Evolutionary conservation across 2,113 vertebrate species (phyloP), one percentile per base, ranked within the genome.

Genomic region (Gambusia holbrooki): DNA sequence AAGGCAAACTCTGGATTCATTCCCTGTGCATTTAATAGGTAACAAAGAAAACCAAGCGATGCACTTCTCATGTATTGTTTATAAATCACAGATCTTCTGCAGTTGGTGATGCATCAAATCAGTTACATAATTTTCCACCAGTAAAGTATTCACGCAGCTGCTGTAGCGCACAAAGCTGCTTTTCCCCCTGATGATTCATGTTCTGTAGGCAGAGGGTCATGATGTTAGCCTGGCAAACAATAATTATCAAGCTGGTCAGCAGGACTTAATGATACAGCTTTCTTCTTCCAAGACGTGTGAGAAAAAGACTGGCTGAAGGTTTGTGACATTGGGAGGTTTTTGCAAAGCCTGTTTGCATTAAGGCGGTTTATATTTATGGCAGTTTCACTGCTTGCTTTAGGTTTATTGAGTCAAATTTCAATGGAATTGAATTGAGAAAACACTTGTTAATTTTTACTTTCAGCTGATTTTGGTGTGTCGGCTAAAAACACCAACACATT

Each of bases 381-480:
- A 3, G 22, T 77, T 51, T 62, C 12, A 19, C 60, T 45, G 3
- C 63, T 25, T 3, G 35, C 3, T 64, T 70, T 66, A 70, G 78
- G 65, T 69, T 64, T 61, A 62, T 84, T 69, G 14, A 70, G 69
- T 88, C 40, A 77, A 76, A 13, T 7, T 29, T 14, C 4, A 15
- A 13, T 61, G 28, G 4, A 27, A 12, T 62, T 29, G 60, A 15
- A 19, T 29, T 9, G 25, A 12, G 74, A 79, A 77, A 63, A 71
- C 69, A 13, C 25, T 22, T n/a, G 69, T 65, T 79, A 0, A 25
- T 93, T 94, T 95, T 51, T 87, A 40, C 82, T 95, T 96, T 89
- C 93, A 99, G 98, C 98, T 92, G 98, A 99, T 94, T 99, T 99
- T 92, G 98, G 98, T 81, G 98, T 99, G 74, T 99, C 98, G 73